A percentile compares a stretch with the other conserved stretches of the same genome.
These are phyloP conservation scores for Trochalopteron elliotii DNA, from an alignment of 2,113 vertebrate genomes.

Conservation along the genomic window DNA sequence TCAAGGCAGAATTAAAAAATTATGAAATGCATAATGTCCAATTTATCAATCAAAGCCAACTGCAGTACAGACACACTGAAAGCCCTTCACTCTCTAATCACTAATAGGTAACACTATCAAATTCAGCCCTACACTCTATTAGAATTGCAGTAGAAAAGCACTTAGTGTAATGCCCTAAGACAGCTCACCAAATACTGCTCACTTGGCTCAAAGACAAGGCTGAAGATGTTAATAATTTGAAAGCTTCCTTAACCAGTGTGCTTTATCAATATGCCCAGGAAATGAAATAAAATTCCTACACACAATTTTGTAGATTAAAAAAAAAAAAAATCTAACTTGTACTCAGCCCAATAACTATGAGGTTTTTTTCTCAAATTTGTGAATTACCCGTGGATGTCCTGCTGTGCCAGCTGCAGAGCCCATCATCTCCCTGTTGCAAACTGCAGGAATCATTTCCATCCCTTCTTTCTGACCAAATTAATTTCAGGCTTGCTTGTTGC, in stretches of 20 bases:
- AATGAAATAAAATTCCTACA: neutral
- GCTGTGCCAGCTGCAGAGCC: neutral
- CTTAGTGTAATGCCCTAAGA: conserved; percentile 12
- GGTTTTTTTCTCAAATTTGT: neutral
- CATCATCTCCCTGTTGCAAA: neutral
- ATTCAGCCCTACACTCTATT: conserved; percentile 7
- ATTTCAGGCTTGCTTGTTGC: neutral
- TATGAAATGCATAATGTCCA: neutral
- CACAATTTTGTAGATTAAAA: neutral
- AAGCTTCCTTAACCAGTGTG: neutral
- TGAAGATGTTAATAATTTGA: neutral
- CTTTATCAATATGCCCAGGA: neutral
- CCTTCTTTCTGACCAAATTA: neutral
- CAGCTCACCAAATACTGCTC: neutral
- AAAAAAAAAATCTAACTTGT: neutral
- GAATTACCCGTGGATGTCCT: neutral
- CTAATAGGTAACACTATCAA: conserved; percentile 17
- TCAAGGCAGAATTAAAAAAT: neutral
- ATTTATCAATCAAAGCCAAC: conserved; percentile 8
- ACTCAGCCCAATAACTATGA: neutral
- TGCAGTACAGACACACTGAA: neutral
- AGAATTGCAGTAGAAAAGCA: conserved; percentile 11
- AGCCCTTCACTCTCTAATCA: conserved; percentile 14
- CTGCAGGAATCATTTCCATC: fast-evolving
- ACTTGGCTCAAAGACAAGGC: neutral